Evolutionary conservation across 2,888 invertebrate species (phyloP).

Genomic region (Megastigmus dorsalis): DNA sequence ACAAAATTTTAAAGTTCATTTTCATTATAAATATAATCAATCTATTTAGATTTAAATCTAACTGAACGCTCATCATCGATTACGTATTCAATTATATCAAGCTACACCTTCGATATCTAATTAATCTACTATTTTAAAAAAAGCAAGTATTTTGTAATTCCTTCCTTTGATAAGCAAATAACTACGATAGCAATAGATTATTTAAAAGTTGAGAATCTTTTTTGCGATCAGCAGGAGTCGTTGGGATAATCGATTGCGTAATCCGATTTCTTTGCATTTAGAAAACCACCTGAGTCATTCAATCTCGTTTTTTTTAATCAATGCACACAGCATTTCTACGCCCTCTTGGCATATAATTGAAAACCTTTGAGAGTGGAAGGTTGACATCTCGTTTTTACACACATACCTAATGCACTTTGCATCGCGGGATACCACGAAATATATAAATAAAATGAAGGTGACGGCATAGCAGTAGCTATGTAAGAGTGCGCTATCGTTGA

Average conservation of each 20-base stretch:
- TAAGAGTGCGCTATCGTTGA: no score
- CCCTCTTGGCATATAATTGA: neutral
- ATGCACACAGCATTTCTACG: neutral
- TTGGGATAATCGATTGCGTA: constrained; percentile 34
- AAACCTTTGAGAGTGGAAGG: constrained; percentile 24
- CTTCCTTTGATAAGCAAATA: constrained; percentile 10
- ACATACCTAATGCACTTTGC: neutral
- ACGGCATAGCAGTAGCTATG: neutral
- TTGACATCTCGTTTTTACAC: constrained; percentile 12
- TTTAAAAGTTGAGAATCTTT: constrained; percentile 19
- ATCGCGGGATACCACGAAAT: neutral
- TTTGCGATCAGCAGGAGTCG: constrained; percentile 6
- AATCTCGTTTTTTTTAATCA: constrained; percentile 37
- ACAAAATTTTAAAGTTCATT: no score
- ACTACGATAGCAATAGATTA: constrained; percentile 1
- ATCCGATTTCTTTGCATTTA: constrained; percentile 27
- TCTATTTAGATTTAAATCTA: neutral
- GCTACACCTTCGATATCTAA: constrained; percentile 2
- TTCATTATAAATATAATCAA: no score
- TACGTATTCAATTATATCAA: neutral
- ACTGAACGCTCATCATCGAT: neutral
- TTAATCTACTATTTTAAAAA: no score
- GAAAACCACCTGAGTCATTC: constrained; percentile 30
- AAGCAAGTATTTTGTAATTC: neutral
- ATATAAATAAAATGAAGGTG: neutral